Conservation (phyloP, 2,797 vertebrate genomes). For the Rachycentron canadum region DNA sequence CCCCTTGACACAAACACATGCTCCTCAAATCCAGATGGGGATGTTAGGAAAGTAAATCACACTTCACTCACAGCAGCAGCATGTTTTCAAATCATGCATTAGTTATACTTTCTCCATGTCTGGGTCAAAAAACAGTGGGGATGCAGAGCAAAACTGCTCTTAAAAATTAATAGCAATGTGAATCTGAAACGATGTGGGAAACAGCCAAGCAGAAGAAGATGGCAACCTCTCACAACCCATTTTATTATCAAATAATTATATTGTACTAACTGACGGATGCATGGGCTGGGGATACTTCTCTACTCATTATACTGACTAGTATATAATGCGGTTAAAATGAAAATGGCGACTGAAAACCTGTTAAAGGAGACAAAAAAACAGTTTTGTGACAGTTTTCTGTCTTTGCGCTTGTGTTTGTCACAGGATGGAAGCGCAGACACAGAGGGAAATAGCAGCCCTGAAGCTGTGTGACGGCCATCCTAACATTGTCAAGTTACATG, state of each 20-base stretch:
- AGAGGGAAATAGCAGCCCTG: slow-evolving; percentile 95
- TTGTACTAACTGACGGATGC: not conserved
- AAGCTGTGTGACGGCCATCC: slow-evolving; percentile 97
- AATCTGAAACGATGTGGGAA: not conserved
- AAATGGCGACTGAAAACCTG: not conserved
- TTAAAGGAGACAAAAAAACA: not conserved
- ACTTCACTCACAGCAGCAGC: not conserved
- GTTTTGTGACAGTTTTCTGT: slow-evolving; percentile 17
- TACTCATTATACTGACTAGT: not conserved
- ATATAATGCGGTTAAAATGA: no score
- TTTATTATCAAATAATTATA: not conserved
- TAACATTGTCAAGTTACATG: slow-evolving; percentile 96
- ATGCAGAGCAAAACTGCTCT: not conserved
- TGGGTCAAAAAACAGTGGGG: not conserved
- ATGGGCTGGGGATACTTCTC: not conserved
- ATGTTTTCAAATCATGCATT: not conserved
- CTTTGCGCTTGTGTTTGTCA: slow-evolving; percentile 52
- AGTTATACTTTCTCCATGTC: not conserved
- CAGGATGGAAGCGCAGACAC: slow-evolving; percentile 97
- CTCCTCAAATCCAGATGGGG: not conserved
- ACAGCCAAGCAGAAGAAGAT: not conserved
- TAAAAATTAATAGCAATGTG: not conserved
- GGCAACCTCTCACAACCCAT: not conserved
- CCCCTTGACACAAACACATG: slow-evolving; percentile 1
- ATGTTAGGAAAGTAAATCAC: not conserved